Percentiles rank a stretch among this genome's conserved stretches.
Conservation (phyloP, 2,888 invertebrate species). For the Ametastegia equiseti region DNA sequence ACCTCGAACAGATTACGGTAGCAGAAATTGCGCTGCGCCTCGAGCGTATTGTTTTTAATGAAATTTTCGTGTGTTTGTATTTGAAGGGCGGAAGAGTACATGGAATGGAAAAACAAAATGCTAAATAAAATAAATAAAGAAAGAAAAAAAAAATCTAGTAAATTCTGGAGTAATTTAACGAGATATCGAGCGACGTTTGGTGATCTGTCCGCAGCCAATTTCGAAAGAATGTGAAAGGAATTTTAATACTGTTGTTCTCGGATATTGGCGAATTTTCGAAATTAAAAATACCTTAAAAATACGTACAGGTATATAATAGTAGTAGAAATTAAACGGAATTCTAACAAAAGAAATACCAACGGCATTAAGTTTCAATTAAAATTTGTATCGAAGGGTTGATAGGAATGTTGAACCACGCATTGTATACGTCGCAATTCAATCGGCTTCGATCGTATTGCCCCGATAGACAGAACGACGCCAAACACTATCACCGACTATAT, state of each 20-base stretch:
- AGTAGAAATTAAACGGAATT: not conserved
- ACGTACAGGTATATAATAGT: not conserved
- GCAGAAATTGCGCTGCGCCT: not conserved
- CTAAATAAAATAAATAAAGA: not conserved
- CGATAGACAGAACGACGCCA: slow-evolving; percentile 21
- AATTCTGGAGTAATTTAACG: not conserved
- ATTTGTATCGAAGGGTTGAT: not conserved
- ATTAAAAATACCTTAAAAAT: slow-evolving; percentile 28
- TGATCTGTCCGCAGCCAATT: slow-evolving; percentile 31
- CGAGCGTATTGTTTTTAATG: not conserved
- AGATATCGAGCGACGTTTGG: slow-evolving; percentile 18
- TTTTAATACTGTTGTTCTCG: slow-evolving; percentile 12
- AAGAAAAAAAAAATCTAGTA: too few relatives aligned
- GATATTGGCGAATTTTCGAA: slow-evolving; percentile 11
- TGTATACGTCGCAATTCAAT: slow-evolving; percentile 25
- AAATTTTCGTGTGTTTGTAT: not conserved
- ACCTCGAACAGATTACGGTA: not conserved
- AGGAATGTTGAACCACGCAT: slow-evolving; percentile 14
- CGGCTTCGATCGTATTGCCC: slow-evolving; percentile 20
- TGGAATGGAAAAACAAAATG: not conserved
- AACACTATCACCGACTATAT: not conserved
- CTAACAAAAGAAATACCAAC: not conserved
- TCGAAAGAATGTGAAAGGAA: slow-evolving; percentile 21
- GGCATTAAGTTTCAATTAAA: slow-evolving; percentile 24
- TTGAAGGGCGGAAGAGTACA: not conserved